Evolutionary conservation across 2,113 vertebrate genomes (phyloP).

Genomic region (Romanogobio albipinnatus): DNA sequence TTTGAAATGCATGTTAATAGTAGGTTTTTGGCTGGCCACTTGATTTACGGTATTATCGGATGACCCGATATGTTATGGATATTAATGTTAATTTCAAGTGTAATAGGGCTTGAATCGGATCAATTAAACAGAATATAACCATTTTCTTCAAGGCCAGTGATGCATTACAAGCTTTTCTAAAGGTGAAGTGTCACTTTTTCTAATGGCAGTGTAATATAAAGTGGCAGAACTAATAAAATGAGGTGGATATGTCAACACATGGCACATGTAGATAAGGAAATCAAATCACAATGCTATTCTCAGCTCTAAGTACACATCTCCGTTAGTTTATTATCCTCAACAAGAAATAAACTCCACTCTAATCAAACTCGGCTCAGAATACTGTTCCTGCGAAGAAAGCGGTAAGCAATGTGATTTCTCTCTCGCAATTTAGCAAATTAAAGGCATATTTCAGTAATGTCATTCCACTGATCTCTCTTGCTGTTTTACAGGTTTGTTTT

Average conservation of each 20-base stretch:
- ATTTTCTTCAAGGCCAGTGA: neutral
- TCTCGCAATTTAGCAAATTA: neutral
- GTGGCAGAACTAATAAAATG: neutral
- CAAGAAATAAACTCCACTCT: neutral
- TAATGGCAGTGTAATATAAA: neutral
- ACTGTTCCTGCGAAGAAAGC: neutral
- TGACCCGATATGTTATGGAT: neutral
- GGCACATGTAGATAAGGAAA: neutral
- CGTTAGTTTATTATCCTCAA: neutral
- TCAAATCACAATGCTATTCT: neutral
- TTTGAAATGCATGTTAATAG: neutral
- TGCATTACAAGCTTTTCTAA: neutral
- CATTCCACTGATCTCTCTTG: neutral
- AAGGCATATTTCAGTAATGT: neutral
- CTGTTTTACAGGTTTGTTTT: slow-evolving; percentile 1
- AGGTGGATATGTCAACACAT: neutral
- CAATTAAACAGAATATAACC: neutral
- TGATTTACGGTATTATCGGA: neutral
- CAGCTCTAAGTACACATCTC: neutral
- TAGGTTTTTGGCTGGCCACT: neutral
- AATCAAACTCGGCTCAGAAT: neutral
- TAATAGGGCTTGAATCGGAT: neutral
- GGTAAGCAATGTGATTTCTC: neutral
- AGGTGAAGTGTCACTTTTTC: neutral
- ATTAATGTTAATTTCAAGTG: neutral